Evolutionary conservation across 2,888 invertebrate species (phyloP).

Genomic region (Balanococcus diminutus): DNA sequence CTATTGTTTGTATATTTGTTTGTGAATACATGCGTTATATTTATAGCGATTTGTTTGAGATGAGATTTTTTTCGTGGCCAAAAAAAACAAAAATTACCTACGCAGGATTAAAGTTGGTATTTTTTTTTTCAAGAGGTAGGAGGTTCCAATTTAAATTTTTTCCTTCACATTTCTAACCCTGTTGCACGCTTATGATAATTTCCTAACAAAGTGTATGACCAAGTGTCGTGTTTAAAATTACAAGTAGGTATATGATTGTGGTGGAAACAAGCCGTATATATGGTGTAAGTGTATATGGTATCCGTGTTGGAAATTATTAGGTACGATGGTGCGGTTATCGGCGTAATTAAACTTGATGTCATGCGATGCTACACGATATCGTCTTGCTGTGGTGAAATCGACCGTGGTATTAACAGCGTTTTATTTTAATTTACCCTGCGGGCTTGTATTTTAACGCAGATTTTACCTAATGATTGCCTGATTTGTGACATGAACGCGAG

Average conservation of each 20-base stretch:
- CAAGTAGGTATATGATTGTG: not conserved
- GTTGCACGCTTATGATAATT: not conserved
- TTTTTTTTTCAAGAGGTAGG: not conserved
- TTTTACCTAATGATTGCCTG: no score
- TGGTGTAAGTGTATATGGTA: no score
- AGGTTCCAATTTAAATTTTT: not conserved
- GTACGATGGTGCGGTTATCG: not conserved
- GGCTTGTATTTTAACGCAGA: not conserved
- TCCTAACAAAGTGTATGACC: not conserved
- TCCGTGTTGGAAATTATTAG: not conserved
- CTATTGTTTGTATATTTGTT: constrained; percentile 37
- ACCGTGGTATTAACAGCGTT: not conserved
- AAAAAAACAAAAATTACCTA: no score
- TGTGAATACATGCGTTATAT: constrained; percentile 40
- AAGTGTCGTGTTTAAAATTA: not conserved
- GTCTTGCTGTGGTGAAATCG: not conserved
- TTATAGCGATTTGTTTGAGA: not conserved
- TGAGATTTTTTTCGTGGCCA: not conserved
- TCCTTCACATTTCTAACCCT: not conserved
- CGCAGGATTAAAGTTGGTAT: no score
- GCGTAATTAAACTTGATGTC: not conserved
- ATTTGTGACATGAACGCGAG: no score
- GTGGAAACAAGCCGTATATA: not conserved
- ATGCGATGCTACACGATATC: not conserved
- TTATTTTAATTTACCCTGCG: not conserved